A percentile compares a stretch with the other conserved stretches of the same genome.
phyloP scores from a whole-genome alignment of 2,888 invertebrate species.

The Cheilosia variabilis region DNA sequence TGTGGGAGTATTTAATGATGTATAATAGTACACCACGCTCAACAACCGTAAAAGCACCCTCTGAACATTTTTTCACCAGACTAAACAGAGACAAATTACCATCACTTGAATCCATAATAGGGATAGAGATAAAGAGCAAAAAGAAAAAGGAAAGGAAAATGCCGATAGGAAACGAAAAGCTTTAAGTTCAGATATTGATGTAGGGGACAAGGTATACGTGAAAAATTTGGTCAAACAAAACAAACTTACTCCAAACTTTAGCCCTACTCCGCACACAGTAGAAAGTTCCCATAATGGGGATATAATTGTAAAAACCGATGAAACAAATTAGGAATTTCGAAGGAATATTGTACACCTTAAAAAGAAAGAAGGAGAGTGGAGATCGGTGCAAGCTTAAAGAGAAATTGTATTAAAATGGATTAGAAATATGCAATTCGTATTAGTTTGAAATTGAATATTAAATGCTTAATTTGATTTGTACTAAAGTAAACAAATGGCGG shows the following conservation, averaged over 20 bases:
- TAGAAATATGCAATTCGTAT: no score
- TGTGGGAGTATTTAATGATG: no score
- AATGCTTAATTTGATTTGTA: no score
- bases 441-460: no score
- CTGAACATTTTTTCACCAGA: no score
- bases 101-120: no score
- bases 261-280: constrained; percentile 30
- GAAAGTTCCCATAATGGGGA: constrained; percentile 23
- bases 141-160: constrained; percentile 33
- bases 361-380: constrained; percentile 28
- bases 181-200: constrained; percentile 33
- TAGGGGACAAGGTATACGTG: constrained; percentile 33
- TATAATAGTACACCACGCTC: no score
- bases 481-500: no score
- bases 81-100: no score
- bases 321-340: constrained; percentile 20
- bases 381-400: constrained; percentile 23
- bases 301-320: constrained; percentile 31
- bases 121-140: constrained; percentile 40
- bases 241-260: constrained; percentile 41
- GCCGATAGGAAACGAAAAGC: constrained; percentile 38
- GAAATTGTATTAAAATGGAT: background rate
- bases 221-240: constrained; percentile 42
- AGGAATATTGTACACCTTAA: constrained; percentile 43
- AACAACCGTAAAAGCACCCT: no score